Evolutionary conservation across 2,888 invertebrate genomes (phyloP).

Genomic region (Colostygia pectinataria): DNA sequence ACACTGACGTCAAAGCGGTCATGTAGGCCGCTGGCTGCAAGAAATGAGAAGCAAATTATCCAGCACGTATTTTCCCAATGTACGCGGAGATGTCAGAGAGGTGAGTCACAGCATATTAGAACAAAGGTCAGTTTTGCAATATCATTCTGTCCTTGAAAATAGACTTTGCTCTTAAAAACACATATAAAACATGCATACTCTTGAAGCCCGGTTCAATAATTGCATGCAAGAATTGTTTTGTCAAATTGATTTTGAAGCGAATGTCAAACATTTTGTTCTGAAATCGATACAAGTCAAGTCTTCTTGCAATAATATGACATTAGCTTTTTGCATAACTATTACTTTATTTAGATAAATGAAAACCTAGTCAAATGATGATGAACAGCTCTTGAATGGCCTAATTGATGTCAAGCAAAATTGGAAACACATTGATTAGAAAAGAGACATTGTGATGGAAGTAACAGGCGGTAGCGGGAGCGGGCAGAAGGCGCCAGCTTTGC

Average conservation of each 20-base stretch:
- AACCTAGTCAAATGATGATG: too few species aligned
- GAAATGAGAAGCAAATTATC: conserved; percentile 53
- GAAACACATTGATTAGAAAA: not conserved
- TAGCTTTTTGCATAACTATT: too few species aligned
- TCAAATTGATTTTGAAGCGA: too few species aligned
- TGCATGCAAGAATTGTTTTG: too few species aligned
- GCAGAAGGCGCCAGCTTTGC: conserved; percentile 34
- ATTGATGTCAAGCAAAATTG: too few species aligned
- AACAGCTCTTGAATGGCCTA: too few species aligned
- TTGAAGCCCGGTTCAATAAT: too few species aligned
- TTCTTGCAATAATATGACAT: too few species aligned
- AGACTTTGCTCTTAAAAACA: not conserved
- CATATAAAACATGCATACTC: too few species aligned
- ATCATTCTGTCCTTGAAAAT: not conserved
- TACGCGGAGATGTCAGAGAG: conserved; percentile 49
- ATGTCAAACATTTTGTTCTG: too few species aligned
- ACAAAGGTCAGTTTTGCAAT: not conserved
- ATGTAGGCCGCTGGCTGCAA: conserved; percentile 46
- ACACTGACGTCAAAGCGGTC: conserved; percentile 59
- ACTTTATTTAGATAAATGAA: too few species aligned
- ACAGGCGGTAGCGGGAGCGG: conserved; percentile 15
- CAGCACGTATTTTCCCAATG: conserved; percentile 69
- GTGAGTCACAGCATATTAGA: conserved; percentile 56
- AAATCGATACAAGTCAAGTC: too few species aligned
- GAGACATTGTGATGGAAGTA: conserved; percentile 1